Base-by-base conservation (phyloP, 2,797 vertebrate species). In the Danio aesculapii region DNA sequence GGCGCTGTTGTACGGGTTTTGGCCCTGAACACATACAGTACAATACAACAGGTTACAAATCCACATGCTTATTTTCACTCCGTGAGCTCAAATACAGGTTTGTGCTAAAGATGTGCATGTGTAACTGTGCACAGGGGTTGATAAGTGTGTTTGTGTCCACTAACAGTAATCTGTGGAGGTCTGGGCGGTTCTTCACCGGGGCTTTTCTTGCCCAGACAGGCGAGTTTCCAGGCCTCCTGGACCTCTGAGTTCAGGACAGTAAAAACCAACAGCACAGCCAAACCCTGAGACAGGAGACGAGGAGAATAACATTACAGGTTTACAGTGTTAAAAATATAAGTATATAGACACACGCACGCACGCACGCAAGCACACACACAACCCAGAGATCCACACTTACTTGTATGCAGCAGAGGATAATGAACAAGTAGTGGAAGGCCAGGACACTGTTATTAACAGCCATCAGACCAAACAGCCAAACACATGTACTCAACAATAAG, bases 361-460 rank as follows among this genome's bases (percentile, higher is more conserved):
- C 30, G 3, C 30, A 30, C n/a, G n/a, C 7, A 73, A 14, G 4
- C 10, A 59, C 8, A 4, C 19, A 59, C 43, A 53, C 16, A 59
- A 19, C 2, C 16, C 19, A 62, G n/a, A 39, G 9, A 17, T 6
- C 5, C 47, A 39, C n/a, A 83, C 73, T 88, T 94, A 99, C 98
- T 97, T 99, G 97, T 86, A 99, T 90, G 21, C 97, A 93, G 89
- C 97, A 99, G 90, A 99, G 96, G 85, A 97, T 91, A 80, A 96
- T 90, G 73, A 98, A 97, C 92, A 99, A 96, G 94, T 99, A 99
- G 94, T 99, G 96, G 93, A 99, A 99, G 87, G 96, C 96, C 92
- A 99, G 93, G 90, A 99, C 93, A 89, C 97, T 99, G 95, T 99
- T 98, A 94, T 99, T 99, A 87, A 99, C 96, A 50, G 98, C 97